A percentile compares a stretch with the other conserved stretches of the same genome.
These are phyloP conservation scores for Eretmochelys imbricata DNA, from an alignment of 2,113 vertebrate species.

Conservation along the genomic window DNA sequence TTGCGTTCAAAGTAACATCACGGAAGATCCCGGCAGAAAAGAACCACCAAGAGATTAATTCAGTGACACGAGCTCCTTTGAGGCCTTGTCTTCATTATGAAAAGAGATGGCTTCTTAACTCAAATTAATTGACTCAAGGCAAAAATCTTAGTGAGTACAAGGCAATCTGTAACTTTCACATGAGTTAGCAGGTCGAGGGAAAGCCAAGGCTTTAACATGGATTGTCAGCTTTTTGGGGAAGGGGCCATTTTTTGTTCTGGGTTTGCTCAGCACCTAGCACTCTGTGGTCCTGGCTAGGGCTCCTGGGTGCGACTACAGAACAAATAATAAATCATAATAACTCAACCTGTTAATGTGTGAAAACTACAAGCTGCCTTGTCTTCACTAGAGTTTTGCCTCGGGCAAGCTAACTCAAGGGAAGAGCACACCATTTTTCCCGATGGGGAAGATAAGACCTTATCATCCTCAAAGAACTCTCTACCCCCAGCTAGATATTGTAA, in stretches of 20 bases:
- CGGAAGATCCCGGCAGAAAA: background rate
- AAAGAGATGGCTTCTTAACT: background rate
- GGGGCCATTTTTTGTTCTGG: background rate
- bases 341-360: background rate
- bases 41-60: background rate
- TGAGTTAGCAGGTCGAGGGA: background rate
- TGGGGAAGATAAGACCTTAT: background rate
- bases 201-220: background rate
- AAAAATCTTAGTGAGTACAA: background rate
- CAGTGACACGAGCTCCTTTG: background rate
- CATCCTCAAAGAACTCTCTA: background rate
- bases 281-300: no score
- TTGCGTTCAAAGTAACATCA: background rate
- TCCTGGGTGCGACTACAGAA: background rate
- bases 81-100: background rate
- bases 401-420: background rate
- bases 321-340: background rate
- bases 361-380: background rate
- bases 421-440: background rate
- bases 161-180: background rate
- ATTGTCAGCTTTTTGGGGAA: background rate
- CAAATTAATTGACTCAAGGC: background rate
- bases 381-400: background rate
- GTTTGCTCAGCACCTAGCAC: background rate
- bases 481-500: background rate